Base-by-base conservation (phyloP, 2,113 vertebrate genomes). In the Pterocles orientalis region DNA sequence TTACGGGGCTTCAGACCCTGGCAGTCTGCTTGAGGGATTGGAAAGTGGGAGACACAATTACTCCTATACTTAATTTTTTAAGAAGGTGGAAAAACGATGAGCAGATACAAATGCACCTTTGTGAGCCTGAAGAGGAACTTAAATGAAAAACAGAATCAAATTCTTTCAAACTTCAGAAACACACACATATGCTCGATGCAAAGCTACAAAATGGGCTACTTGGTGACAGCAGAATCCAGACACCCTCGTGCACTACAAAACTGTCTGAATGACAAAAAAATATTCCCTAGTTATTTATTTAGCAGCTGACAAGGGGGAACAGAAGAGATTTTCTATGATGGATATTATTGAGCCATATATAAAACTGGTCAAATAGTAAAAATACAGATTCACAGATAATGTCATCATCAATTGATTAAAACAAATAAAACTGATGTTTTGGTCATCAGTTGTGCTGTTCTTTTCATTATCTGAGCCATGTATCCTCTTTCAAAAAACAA, bases 381-480 rank as follows among this genome's bases (percentile, higher is more conserved):
- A 95, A 94, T 41, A 85, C 28, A 57, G 31, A 50, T 91, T 91
- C 45, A 69, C 48, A 94, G 62, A 65, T 82, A 69, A 85, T 85
- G 91, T 92, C 21, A 92, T 92, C n/a, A 72, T 85, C 50, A 92
- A 21, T 54, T 91, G 57, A 87, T 83, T 92, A 79, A 87, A 88
- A 88, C 23, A 61, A 21, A 18, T 72, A 14, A 2, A 33, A 48
- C 57, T 82, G 61, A 82, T 87, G 79, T 88, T 58, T 62, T 86
- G 20, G 82, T 86, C 66, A 77, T 62, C 47, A 34, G 12, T 50
- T 82, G 7, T 53, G 14, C 12, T 65, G 26, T 36, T 82, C 25
- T 25, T 51, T 58, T 58, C 47, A 43, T 77, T 73, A 33, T 66
- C 28, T 39, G 28, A 95, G 41, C 19, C 47, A 29, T 10, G 4